These are phyloP conservation scores for Euura saliciscinereae DNA, from an alignment of 1,140 invertebrate species.

Conservation along the genomic window DNA sequence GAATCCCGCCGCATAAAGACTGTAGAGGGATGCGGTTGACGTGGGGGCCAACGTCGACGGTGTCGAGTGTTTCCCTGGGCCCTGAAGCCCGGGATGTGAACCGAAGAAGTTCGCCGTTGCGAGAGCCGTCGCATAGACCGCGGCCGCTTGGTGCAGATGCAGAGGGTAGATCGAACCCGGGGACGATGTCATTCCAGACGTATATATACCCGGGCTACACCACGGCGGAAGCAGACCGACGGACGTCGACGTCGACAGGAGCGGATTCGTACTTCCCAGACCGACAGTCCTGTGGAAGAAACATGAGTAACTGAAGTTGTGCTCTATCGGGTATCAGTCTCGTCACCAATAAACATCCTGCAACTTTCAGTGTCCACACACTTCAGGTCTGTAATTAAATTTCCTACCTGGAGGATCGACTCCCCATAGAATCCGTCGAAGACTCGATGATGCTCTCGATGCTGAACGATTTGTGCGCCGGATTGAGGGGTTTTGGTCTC, in stretches of 20 bases:
- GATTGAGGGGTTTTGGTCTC: conserved; percentile 9
- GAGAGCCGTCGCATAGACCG: conserved; percentile 25
- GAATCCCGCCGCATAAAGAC: conserved; percentile 5
- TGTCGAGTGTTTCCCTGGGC: background rate
- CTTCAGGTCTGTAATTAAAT: too few relatives aligned
- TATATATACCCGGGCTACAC: background rate
- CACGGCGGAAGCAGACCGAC: background rate
- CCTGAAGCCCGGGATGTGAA: conserved; percentile 18
- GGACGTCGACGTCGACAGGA: background rate
- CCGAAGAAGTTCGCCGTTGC: conserved; percentile 28
- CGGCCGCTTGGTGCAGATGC: conserved; percentile 26
- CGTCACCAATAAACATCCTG: too few relatives aligned
- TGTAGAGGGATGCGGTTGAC: background rate
- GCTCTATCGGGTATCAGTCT: too few relatives aligned
- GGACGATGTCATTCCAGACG: background rate
- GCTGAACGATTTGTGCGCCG: conserved; percentile 22
- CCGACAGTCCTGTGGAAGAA: background rate
- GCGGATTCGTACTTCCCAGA: background rate
- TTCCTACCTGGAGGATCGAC: background rate
- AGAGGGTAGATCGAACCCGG: conserved; percentile 18
- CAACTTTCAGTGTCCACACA: too few relatives aligned
- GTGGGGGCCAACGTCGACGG: background rate
- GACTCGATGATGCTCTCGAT: conserved; percentile 30
- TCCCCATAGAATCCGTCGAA: conserved; percentile 1
- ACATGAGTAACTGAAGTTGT: too few relatives aligned